A percentile compares a stretch with the other conserved stretches of the same genome.
These are phyloP conservation scores for Ceratoteleas bidentatus DNA, from an alignment of 1,140 invertebrate genomes.

Conservation along the genomic window DNA sequence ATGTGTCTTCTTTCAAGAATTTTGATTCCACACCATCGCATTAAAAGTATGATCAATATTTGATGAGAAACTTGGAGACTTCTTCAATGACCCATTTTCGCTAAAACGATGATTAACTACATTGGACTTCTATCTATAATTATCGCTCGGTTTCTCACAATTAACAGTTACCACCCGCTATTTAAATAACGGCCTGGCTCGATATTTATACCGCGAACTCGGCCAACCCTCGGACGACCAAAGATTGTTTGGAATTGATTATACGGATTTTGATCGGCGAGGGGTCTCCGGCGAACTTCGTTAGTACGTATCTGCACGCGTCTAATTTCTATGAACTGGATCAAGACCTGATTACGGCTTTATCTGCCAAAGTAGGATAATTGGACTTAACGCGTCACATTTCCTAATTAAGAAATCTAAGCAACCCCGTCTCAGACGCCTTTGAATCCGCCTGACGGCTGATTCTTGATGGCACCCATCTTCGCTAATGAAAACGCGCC, in stretches of 20 bases:
- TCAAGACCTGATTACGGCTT: conserved; percentile 54
- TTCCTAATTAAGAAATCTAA: conserved; percentile 60
- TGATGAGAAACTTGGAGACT: no score
- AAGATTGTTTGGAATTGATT: conserved; percentile 40
- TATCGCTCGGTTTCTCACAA: no score
- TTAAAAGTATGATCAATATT: no score
- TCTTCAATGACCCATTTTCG: no score
- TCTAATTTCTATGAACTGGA: conserved; percentile 53
- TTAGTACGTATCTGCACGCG: conserved; percentile 34
- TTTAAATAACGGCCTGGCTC: neutral
- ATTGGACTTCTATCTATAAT: no score
- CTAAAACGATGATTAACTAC: no score
- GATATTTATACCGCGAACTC: neutral
- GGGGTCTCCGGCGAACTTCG: conserved; percentile 22
- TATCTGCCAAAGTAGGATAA: conserved; percentile 51
- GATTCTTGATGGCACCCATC: conserved; percentile 6
- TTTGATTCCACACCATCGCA: no score
- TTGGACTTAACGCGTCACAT: conserved; percentile 55
- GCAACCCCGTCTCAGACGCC: conserved; percentile 33
- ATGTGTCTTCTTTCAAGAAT: no score
- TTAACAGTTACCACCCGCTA: no score
- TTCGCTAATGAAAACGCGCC: conserved; percentile 29
- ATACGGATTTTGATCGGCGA: conserved; percentile 32
- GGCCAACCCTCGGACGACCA: neutral
- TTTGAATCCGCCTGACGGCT: conserved; percentile 23